Base-by-base conservation (phyloP, 2,888 invertebrate genomes). In the Caenorhabditis sulstoni region DNA sequence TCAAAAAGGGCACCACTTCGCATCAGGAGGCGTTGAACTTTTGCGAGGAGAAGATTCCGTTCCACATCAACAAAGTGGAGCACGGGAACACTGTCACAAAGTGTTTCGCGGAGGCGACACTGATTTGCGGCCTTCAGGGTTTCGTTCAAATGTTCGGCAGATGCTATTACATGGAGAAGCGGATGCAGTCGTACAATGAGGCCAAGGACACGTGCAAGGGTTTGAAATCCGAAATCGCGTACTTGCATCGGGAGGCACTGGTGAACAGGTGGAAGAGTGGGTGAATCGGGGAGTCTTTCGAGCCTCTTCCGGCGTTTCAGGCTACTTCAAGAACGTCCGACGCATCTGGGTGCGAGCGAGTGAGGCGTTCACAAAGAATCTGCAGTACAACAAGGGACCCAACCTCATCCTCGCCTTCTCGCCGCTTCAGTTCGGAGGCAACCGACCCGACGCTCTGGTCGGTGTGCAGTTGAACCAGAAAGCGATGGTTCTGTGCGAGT, bases 31-130 rank as follows among this genome's bases (percentile, higher is more conserved):
- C 64, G 16, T 8, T 22, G 7, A 44, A 41, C 39, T 65, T 65
- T n/a, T 65, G 53, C 35, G 53, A 65, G 11, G 11, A 53, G 23
- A 53, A 44, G 11, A 53, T 53, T 52, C 64, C 64, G 23, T 65
- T 52, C 52, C 52, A 53, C 16, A 20, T 53, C 18, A 2, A 29
- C 3, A 44, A 65, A 16, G 52, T 39, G 2, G 22, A 7, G 29
- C 23, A 16, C 9, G 39, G 29, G 18, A 7, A 18, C 18, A 3
- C 18, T 5, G 47, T 47, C 9, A 29, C 23, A 23, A 12, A 52
- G 23, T 52, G 14, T 53, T 29, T 53, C 5, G 23, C 37, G 11
- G 57, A 57, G 20, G 57, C 57, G 7, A 57, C 57, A 4, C 11
- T 39, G 14, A 41, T 39, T 2, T 57, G 57, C 37, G 12, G 20